phyloP scores from a whole-genome alignment of 2,888 invertebrate species.

The Nesidiocoris tenuis region DNA sequence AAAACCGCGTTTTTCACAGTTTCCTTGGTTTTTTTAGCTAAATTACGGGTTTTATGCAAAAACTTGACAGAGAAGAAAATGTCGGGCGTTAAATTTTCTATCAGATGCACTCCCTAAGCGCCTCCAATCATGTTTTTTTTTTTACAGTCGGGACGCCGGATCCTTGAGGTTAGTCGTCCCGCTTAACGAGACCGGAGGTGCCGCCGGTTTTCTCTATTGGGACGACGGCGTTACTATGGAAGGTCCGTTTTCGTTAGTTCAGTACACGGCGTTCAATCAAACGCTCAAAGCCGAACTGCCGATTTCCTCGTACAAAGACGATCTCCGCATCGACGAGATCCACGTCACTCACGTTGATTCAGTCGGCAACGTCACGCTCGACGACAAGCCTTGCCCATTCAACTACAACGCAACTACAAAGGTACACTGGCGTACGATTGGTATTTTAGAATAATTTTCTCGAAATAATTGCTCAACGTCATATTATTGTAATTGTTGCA shows the following conservation, averaged over 20 bases:
- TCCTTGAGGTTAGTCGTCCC: conserved; percentile 12
- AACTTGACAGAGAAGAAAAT: no score
- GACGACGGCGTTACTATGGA: conserved; percentile 21
- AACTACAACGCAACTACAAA: neutral
- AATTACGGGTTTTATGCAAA: neutral
- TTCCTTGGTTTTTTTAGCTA: neutral
- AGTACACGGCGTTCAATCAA: conserved; percentile 2
- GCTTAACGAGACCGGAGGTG: conserved; percentile 6
- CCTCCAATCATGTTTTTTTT: neutral
- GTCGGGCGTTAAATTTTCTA: no score
- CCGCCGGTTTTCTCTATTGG: conserved; percentile 22
- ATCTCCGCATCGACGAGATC: neutral
- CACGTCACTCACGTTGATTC: neutral
- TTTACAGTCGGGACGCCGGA: conserved; percentile 19
- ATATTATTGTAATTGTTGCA: no score
- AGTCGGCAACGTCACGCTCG: conserved; percentile 19
- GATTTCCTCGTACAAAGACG: conserved; percentile 8
- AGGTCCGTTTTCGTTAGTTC: neutral
- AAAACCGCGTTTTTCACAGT: no score
- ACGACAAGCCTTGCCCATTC: neutral
- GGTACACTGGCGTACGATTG: no score
- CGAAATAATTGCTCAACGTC: no score
- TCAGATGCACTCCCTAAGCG: no score
- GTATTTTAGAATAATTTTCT: no score
- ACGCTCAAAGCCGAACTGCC: neutral